phyloP scores from a whole-genome alignment of 2,888 invertebrate genomes.

The Trachelus iudaicus region DNA sequence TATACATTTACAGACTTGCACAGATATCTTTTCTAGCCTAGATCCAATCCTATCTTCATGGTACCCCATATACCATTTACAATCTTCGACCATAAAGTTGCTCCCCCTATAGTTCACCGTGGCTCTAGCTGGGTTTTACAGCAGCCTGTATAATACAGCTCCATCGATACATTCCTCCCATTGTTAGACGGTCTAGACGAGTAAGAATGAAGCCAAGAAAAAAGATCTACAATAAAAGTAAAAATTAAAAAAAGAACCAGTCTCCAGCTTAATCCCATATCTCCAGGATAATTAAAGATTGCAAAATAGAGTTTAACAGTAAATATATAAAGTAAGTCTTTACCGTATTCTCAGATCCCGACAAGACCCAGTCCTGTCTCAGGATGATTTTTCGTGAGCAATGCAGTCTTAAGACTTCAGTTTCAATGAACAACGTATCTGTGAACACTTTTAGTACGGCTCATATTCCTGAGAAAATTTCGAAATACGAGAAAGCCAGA shows the following conservation, averaged over 20 bases:
- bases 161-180: neutral
- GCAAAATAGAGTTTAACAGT: neutral
- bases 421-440: neutral
- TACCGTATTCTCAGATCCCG: neutral
- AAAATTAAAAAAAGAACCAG: neutral
- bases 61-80: neutral
- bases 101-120: neutral
- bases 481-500: neutral
- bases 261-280: neutral
- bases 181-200: neutral
- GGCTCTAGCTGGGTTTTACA: neutral
- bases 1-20: no score
- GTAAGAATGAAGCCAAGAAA: neutral
- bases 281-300: neutral
- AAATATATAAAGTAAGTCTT: neutral
- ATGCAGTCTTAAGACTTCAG: neutral
- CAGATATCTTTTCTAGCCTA: no score
- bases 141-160: neutral
- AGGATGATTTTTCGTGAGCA: neutral
- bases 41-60: no score
- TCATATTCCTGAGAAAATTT: neutral
- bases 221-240: neutral
- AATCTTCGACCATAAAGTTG: neutral
- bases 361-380: neutral
- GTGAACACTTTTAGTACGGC: neutral